phyloP scores from a whole-genome alignment of 2,797 vertebrate genomes.

The Anabacerthia variegaticeps region DNA sequence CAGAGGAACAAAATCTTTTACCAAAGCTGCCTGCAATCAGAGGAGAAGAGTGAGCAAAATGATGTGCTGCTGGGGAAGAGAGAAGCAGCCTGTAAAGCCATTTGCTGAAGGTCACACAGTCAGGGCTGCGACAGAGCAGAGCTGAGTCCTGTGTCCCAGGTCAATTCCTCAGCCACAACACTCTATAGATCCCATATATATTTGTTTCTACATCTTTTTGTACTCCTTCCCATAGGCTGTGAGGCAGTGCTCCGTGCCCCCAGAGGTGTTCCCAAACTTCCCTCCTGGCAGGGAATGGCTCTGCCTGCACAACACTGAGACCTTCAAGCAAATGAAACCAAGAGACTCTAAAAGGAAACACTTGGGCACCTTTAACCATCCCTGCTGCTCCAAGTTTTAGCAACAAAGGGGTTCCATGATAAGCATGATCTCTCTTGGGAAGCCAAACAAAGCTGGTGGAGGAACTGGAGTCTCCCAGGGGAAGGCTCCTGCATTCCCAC shows the following conservation, averaged over 20 bases:
- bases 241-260: not conserved
- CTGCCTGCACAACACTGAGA: not conserved
- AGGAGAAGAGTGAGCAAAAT: slow-evolving; percentile 25
- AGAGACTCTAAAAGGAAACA: not conserved
- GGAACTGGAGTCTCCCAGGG: not conserved
- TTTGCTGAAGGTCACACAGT: slow-evolving; percentile 15
- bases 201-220: not conserved
- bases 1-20: slow-evolving; percentile 23
- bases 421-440: slow-evolving; percentile 33
- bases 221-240: not conserved
- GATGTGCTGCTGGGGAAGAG: not conserved
- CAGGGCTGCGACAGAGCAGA: not conserved
- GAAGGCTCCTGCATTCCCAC: not conserved
- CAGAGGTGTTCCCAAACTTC: not conserved
- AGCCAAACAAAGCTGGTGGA: slow-evolving; percentile 2
- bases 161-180: not conserved
- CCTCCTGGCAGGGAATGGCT: not conserved
- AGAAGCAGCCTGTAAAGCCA: not conserved
- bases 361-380: not conserved
- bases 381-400: slow-evolving; percentile 33
- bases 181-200: not conserved
- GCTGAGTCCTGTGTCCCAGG: not conserved
- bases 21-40: slow-evolving; percentile 37
- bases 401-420: slow-evolving; percentile 56
- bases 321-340: not conserved